Base-by-base conservation (phyloP, 2,888 invertebrate genomes). In the Mayetiola destructor region DNA sequence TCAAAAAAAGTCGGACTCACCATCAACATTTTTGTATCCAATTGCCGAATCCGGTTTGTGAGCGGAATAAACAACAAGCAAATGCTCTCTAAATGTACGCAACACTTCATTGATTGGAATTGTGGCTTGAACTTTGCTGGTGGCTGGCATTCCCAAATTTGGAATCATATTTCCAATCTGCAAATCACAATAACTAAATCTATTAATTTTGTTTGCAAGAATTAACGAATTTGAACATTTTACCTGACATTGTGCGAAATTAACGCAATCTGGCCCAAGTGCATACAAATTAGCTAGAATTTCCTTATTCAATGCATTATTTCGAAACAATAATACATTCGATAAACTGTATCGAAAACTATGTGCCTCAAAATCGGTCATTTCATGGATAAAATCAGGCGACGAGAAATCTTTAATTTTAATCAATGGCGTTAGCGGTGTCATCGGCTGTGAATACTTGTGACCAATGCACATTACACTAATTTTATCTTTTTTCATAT, bases 61-160 rank as follows among this genome's bases (percentile, higher is more conserved):
- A 3, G 84, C 81, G 0, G 79, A 77, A 66, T 80, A 84, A 29
- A 75, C 73, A 29, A 82, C 66, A 56, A 84, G 69, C 55, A 83
- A 64, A 60, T 76, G 76, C 60, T 82, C 81, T 66, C 82, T 78
- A 53, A 84, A 65, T 48, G 77, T 75, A 21, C 76, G 75, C 56
- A 82, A 65, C 12, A 66, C 63, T 27, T 69, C 69, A 21, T 12
- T 8, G 2, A n/a, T 56, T 66, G 59, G 68, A 64, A 16, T 66
- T 64, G 0, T 64, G 64, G 1, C 62, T 32, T 66, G 4, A 37
- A 68, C 59, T 61, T 67, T 69, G 23, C 60, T 63, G 1, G 66
- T 60, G 62, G 68, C 69, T 2, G 70, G 62, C 40, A 65, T 65
- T 1, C 69, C 69, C 58, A 66, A 69, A 60, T 73, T 71, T 4